A percentile compares a stretch with the other conserved stretches of the same genome.
Evolutionary conservation across 2,888 invertebrate genomes (phyloP).

Genomic region (Cephus spinipes): DNA sequence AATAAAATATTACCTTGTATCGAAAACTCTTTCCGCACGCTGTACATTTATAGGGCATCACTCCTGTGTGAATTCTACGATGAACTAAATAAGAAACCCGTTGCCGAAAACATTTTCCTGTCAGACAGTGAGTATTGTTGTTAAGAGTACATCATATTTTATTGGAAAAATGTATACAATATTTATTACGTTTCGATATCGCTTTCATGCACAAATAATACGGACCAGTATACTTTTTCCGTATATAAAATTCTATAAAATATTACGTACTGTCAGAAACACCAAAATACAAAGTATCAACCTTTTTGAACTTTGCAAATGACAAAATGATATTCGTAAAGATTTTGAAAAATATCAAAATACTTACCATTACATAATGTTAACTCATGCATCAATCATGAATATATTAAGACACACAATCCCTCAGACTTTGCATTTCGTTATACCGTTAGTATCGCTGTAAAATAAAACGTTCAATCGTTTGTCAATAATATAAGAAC

Average conservation of each 20-base stretch:
- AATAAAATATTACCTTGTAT: slow-evolving; percentile 74
- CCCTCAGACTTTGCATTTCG: slow-evolving; percentile 15
- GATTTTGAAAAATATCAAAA: neutral
- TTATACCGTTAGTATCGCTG: neutral
- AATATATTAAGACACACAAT: slow-evolving; percentile 56
- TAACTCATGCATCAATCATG: slow-evolving; percentile 43
- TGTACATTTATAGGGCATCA: slow-evolving; percentile 87
- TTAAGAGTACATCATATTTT: slow-evolving; percentile 3
- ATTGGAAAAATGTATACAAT: neutral
- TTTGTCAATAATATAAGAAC: neutral
- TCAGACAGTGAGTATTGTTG: slow-evolving; percentile 14
- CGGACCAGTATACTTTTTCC: neutral
- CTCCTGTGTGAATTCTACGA: slow-evolving; percentile 85
- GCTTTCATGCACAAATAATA: neutral
- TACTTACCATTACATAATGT: slow-evolving; percentile 1
- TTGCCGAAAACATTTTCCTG: slow-evolving; percentile 89
- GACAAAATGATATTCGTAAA: neutral
- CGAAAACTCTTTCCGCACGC: slow-evolving; percentile 84
- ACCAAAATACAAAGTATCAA: neutral
- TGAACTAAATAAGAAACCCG: slow-evolving; percentile 88
- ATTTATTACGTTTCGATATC: neutral
- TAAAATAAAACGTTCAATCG: neutral
- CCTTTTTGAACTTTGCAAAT: neutral
- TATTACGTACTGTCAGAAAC: neutral
- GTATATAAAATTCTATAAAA: neutral